Base-by-base conservation (phyloP, 2,797 vertebrate genomes). In the Steatocranus sp. region DNA sequence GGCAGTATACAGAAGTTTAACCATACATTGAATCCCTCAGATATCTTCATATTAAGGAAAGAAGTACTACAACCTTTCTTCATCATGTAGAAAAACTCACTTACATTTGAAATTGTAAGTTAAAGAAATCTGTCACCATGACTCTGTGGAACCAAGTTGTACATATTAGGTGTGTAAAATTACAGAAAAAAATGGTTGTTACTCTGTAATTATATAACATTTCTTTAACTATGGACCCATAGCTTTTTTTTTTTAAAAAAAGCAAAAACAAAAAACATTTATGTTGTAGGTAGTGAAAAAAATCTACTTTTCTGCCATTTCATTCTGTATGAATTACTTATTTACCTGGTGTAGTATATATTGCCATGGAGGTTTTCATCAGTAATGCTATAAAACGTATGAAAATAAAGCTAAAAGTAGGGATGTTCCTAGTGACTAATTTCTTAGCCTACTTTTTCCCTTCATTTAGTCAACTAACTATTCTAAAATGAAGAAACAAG, bases 221-320 rank as follows among this genome's bases (percentile, higher is more conserved):
- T 2, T 58, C 4, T 58, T 32, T 32, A 58, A 18, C 15, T 15
- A 32, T 36, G 17, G 9, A 11, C 30, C 10, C 54, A 32, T n/a
- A 32, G 30, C 25, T 15, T 51, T 3, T 0, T n/a, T n/a, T n/a
- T n/a, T n/a, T n/a, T n/a, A 0, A 54, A 51, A 51, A 14, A 56
- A 30, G 25, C 14, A 17, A 56, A 6, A 56, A 30, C 0, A 32
- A 0, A 58, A 58, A 18, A 18, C 2, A 34, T 58, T 7, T 58
- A 17, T 58, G 27, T 58, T 58, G 27, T 58, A 32, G 27, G 54
- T 58, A 58, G 54, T 0, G 54, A 58, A 58, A 58, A 58, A 56
- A 32, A 56, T 23, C 1, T 0, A 8, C 54, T 56, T 56, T 32
- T 56, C 54, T 56, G 15, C 15, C 27, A 32, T 56, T 56, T 56